These are phyloP conservation scores for Nesometra sesokonis DNA, from an alignment of 35 echinoderm and acorn worm species.

Conservation along the genomic window DNA sequence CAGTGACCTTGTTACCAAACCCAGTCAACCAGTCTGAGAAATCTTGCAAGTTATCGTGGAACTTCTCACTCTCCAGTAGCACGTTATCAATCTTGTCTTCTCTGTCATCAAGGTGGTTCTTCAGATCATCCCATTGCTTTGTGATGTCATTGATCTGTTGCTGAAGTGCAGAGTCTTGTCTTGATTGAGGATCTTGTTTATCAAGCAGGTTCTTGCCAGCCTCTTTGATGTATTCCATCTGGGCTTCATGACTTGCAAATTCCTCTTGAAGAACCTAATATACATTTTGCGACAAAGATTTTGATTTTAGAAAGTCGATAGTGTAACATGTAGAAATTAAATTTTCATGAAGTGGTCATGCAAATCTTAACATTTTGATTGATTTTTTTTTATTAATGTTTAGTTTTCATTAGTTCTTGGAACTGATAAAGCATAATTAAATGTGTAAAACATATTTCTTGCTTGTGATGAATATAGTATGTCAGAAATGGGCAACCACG, in stretches of 20 bases:
- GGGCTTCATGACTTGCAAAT: constrained; percentile 65
- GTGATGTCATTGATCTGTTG: constrained; percentile 66
- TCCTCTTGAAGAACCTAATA: constrained; percentile 92
- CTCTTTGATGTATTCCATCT: constrained; percentile 83
- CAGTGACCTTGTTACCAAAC: constrained; percentile 58
- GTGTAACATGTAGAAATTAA: too few species aligned
- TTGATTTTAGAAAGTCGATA: background rate
- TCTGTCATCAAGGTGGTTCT: constrained; percentile 72
- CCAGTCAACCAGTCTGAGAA: constrained; percentile 81
- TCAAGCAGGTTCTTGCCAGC: constrained; percentile 64
- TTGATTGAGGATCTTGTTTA: constrained; percentile 50
- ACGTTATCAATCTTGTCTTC: constrained; percentile 83
- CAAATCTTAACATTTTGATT: too few species aligned
- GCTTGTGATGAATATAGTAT: too few species aligned
- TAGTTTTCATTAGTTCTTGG: too few species aligned
- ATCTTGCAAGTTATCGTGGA: constrained; percentile 86
- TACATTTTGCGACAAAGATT: too few species aligned
- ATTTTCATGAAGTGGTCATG: too few species aligned
- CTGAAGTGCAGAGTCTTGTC: constrained; percentile 55
- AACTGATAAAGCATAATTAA: too few species aligned
- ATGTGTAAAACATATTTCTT: too few species aligned
- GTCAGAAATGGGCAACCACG: too few species aligned
- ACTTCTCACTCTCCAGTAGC: constrained; percentile 72
- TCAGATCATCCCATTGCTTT: constrained; percentile 76
- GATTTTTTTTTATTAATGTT: too few species aligned